Base-by-base conservation (phyloP, 2,113 vertebrate genomes). In the Tretioscincus oriximinensis region DNA sequence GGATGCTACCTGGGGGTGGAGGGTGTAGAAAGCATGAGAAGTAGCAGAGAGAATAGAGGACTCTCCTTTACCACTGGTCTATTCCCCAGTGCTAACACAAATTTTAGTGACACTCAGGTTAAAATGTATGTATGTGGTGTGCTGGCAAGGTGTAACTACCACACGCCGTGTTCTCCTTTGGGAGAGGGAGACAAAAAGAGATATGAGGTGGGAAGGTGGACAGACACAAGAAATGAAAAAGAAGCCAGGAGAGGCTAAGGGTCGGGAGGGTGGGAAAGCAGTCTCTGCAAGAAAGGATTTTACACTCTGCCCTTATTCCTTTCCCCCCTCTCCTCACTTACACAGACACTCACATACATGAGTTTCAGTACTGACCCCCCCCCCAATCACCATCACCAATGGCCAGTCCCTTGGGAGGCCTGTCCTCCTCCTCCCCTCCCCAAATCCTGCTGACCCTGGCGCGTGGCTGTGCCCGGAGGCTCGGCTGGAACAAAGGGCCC, bases 401-500 rank as follows among this genome's bases (percentile, higher is more conserved):
- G 81, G 75, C 81, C 76, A 73, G 81, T 83, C 81, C 81, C 75
- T 83, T 65, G 76, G 81, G 75, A 73, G 31, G 61, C 47, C 73
- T 69, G 80, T 49, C 81, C 81, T 54, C 60, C 68, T 64, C 74
- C 35, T 29, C 49, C 61, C 18, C 28, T 45, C 58, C 74, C 76
- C 81, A 68, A 58, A 60, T 77, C 68, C 75, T 35, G 75, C 81
- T 77, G 81, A 66, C 81, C 81, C 81, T 58, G 73, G 80, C 80
- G 80, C 80, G 80, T 82, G 80, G 80, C 80, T 76, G 29, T 76
- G 80, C 80, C 80, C 80, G 73, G 73, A 82, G 80, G 80, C 80
- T 82, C 51, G 47, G 80, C 73, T 82, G 75, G 75, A 83, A 83
- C 81, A 83, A 83, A 83, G 81, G 81, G 75, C 81, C 76, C 75